A percentile compares a stretch with the other conserved stretches of the same genome.
Evolutionary conservation across 37 sponge, comb jelly and placozoan species (phyloP).

Genomic region (Halisarca cf. caerulea): DNA sequence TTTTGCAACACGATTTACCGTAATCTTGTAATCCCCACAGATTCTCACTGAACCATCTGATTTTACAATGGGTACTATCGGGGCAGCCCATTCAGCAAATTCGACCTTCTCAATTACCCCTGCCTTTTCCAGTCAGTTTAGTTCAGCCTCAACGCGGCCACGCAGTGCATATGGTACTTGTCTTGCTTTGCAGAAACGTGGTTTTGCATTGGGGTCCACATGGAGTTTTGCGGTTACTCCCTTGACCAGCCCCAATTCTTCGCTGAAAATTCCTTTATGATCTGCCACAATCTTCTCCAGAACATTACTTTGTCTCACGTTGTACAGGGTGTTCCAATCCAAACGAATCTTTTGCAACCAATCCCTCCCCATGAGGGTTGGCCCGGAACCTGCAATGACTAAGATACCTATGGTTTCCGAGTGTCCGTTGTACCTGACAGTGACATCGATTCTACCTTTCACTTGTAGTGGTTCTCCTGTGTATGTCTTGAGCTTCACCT

Average conservation of each 20-base stretch:
- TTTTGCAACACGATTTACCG: slow-evolving; percentile 26
- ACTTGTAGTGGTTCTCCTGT: not conserved
- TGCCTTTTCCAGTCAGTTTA: not conserved
- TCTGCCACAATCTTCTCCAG: not conserved
- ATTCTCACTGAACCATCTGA: slow-evolving; percentile 25
- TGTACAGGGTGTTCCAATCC: not conserved
- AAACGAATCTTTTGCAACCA: slow-evolving; percentile 15
- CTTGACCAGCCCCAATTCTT: not conserved
- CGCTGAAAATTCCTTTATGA: not conserved
- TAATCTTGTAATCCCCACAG: slow-evolving; percentile 46
- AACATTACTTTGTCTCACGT: not conserved
- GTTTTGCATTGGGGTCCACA: slow-evolving; percentile 10
- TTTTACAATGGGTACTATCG: slow-evolving; percentile 39
- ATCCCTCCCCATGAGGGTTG: slow-evolving; percentile 23
- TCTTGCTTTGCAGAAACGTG: slow-evolving; percentile 18
- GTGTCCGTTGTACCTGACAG: not conserved
- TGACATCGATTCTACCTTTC: not conserved
- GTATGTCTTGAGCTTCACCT: not conserved
- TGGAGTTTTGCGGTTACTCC: not conserved
- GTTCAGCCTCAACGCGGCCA: slow-evolving; percentile 12
- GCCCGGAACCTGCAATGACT: not conserved
- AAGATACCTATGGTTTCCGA: not conserved
- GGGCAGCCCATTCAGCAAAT: slow-evolving; percentile 31
- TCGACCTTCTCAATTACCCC: slow-evolving; percentile 22
- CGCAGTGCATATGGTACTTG: slow-evolving; percentile 40